phyloP scores from a whole-genome alignment of 2,888 invertebrate species.

The Macrosiphum euphorbiae region DNA sequence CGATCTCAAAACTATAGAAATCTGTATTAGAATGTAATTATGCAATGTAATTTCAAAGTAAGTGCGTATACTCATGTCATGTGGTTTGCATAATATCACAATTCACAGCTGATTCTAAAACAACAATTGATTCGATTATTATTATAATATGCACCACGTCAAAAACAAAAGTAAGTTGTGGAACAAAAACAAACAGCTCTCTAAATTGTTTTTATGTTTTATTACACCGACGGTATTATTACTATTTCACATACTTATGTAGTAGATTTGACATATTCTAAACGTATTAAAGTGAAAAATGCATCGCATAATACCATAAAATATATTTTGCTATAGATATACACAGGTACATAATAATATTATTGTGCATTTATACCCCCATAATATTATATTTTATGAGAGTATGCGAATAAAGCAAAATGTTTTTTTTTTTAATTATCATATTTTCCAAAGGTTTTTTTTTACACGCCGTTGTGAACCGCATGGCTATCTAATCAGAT shows the following conservation, averaged over 20 bases:
- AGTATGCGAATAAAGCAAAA: not conserved
- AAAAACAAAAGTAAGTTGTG: not conserved
- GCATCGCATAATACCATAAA: not conserved
- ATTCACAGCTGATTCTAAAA: not conserved
- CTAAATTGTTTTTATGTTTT: not conserved
- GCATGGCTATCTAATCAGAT: not conserved
- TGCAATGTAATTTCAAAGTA: not conserved
- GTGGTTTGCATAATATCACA: not conserved
- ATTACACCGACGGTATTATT: not conserved
- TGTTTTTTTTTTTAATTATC: not conserved
- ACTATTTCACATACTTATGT: not conserved
- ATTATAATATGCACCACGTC: not conserved
- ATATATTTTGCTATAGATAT: not conserved
- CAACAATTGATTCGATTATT: not conserved
- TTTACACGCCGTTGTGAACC: not conserved
- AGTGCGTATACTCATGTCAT: not conserved
- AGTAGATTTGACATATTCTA: not conserved
- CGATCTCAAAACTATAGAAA: not conserved
- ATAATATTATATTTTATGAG: not conserved
- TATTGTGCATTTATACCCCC: too few relatives aligned
- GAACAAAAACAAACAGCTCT: not conserved
- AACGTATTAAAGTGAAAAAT: not conserved
- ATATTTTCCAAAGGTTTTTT: not conserved
- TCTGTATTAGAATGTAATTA: too few relatives aligned
- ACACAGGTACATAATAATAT: too few relatives aligned